phyloP scores from a whole-genome alignment of 2,113 vertebrate genomes.

The Typhlomys cinereus region DNA sequence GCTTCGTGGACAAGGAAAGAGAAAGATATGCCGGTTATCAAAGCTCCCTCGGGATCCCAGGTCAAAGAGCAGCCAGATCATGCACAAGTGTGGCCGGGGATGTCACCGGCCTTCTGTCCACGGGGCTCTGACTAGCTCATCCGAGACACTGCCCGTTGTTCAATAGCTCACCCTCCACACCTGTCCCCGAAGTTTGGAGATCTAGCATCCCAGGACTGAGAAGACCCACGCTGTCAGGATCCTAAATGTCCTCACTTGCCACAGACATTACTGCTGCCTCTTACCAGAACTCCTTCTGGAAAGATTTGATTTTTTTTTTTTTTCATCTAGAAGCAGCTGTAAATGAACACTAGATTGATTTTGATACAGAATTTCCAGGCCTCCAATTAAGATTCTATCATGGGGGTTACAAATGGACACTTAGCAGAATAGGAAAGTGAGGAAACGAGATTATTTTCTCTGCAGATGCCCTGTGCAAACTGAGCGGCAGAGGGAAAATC shows the following conservation, averaged over 20 bases:
- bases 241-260: too few relatives aligned
- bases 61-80: not conserved
- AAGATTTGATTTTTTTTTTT: not conserved
- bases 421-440: not conserved
- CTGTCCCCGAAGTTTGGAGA: too few relatives aligned
- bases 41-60: rapidly evolving
- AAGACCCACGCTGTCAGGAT: not conserved
- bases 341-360: not conserved
- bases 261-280: rapidly evolving
- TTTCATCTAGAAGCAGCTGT: not conserved
- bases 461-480: not conserved
- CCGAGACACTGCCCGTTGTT: rapidly evolving
- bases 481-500: not conserved
- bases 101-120: not conserved
- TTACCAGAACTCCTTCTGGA: not conserved
- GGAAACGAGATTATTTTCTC: not conserved
- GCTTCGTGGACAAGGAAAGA: not conserved
- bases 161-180: rapidly evolving
- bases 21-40: not conserved
- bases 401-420: not conserved
- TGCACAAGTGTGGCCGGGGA: rapidly evolving
- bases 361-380: not conserved
- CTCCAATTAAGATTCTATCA: not conserved
- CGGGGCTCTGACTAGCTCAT: not conserved
- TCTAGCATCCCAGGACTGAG: not conserved